Base-by-base conservation (phyloP, 2,797 vertebrate species). In the Limnodromus scolopaceus region DNA sequence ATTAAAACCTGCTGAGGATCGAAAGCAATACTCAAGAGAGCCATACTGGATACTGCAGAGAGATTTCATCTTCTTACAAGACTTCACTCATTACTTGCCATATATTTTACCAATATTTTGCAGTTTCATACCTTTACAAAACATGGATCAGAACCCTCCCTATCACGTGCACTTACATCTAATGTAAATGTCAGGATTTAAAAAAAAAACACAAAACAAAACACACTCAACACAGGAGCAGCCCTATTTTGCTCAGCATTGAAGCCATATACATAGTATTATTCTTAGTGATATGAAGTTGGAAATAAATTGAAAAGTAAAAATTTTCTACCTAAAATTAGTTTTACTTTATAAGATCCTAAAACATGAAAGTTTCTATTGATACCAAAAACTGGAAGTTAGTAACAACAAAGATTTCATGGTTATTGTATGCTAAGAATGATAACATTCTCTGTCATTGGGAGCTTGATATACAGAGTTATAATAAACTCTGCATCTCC, bases 81-180 rank as follows among this genome's bases (percentile, higher is more conserved):
- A 14, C 4, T 34, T 68, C 41, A 32, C 16, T 75, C 28, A 16
- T 45, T 89, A 53, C 30, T 82, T 91, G 75, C 32, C 63, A 66
- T 82, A 61, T 68, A 87, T 86, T 94, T 96, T 95, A 89, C 84
- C 89, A 96, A 57, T 92, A 96, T 88, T 93, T 91, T 94, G 71
- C 51, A 69, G 69, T 81, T 94, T 84, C 65, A 69, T 43, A 81
- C 45, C 76, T 75, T 84, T n/a, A 77, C 6, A 74, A 63, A 83
- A 48, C 30, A 39, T 5, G 5, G 41, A 43, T 28, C 54, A 86
- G 60, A 74, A 69, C n/a, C 23, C 28, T 84, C 39, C 4, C 25
- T 84, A 34, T 38, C 22, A 51, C 7, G 18, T 22, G 58, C 15
- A 82, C 16, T 51, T 46, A 51, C 4, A 58, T 8, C 11, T 45